Evolutionary conservation across 2,797 vertebrate genomes (phyloP).

Genomic region (Pseudomugil tenellus): DNA sequence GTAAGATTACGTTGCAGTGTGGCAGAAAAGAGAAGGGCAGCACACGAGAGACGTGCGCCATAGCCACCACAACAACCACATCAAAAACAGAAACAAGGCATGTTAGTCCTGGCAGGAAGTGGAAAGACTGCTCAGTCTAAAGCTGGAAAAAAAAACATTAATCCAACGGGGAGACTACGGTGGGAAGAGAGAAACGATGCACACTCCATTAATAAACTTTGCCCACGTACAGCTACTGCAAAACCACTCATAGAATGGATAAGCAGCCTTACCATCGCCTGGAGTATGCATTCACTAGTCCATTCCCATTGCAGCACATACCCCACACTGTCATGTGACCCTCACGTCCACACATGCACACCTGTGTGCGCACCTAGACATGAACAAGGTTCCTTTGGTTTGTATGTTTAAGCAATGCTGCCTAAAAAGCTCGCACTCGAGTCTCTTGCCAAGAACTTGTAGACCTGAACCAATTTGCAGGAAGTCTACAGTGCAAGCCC

Average conservation of each 20-base stretch:
- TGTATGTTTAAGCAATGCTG: constrained; percentile 85
- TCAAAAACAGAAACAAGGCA: constrained; percentile 88
- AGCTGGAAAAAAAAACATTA: constrained; percentile 38
- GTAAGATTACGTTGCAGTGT: constrained; percentile 88
- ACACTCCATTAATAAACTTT: constrained; percentile 74
- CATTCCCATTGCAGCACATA: constrained; percentile 91
- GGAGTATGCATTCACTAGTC: constrained; percentile 93
- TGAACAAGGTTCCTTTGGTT: constrained; percentile 83
- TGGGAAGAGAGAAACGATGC: constrained; percentile 85
- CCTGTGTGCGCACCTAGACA: constrained; percentile 88
- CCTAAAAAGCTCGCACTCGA: constrained; percentile 85
- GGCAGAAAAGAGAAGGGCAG: constrained; percentile 84
- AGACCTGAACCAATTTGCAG: constrained; percentile 64
- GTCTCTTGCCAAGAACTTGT: constrained; percentile 87
- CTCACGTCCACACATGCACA: constrained; percentile 89
- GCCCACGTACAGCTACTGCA: constrained; percentile 72
- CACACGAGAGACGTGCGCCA: constrained; percentile 88
- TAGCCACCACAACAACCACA: constrained; percentile 98
- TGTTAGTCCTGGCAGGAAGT: constrained; percentile 87
- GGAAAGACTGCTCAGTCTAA: constrained; percentile 44
- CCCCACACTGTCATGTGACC: constrained; percentile 94
- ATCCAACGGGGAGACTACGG: constrained; percentile 84
- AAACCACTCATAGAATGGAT: constrained; percentile 80
- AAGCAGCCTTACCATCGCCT: constrained; percentile 86
- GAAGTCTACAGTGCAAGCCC: constrained; percentile 62